Conservation (phyloP, 2,888 invertebrate species). For the Polydrusus tereticollis region DNA sequence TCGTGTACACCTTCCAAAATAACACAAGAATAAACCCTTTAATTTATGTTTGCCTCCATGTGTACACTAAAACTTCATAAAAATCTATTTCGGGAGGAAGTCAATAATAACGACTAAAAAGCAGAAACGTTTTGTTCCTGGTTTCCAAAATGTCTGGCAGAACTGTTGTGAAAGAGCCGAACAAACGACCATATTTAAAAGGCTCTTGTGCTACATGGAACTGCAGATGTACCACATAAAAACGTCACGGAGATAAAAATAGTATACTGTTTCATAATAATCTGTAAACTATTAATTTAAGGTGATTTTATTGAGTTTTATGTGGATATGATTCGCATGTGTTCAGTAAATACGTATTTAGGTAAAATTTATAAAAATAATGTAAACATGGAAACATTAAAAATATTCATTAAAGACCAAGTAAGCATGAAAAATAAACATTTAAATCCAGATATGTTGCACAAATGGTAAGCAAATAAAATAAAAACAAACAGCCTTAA, state of each 20-base stretch:
- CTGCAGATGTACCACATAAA: slow-evolving; percentile 15
- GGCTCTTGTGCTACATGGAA: neutral
- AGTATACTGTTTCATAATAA: neutral
- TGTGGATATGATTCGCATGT: too few relatives aligned
- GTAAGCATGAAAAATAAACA: too few relatives aligned
- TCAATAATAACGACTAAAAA: slow-evolving; percentile 24
- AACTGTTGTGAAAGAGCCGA: neutral
- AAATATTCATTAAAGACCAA: too few relatives aligned
- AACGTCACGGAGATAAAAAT: neutral
- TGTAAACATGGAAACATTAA: too few relatives aligned
- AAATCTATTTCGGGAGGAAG: slow-evolving; percentile 29
- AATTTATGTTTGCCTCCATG: neutral
- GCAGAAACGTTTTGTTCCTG: slow-evolving; percentile 19
- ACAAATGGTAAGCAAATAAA: too few relatives aligned
- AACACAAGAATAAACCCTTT: slow-evolving; percentile 4
- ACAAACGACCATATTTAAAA: slow-evolving; percentile 2
- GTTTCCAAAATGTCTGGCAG: slow-evolving; percentile 20
- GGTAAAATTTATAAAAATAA: too few relatives aligned
- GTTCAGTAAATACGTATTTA: too few relatives aligned
- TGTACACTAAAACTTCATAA: slow-evolving; percentile 16
- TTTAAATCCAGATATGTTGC: too few relatives aligned
- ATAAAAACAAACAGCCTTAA: too few relatives aligned
- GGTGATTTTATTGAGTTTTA: neutral
- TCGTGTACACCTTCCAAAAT: neutral
- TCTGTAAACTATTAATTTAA: neutral